Evolutionary conservation across 2,113 vertebrate genomes (phyloP), one percentile per base, ranked within the genome.

Genomic region (Callopanchax toddi): DNA sequence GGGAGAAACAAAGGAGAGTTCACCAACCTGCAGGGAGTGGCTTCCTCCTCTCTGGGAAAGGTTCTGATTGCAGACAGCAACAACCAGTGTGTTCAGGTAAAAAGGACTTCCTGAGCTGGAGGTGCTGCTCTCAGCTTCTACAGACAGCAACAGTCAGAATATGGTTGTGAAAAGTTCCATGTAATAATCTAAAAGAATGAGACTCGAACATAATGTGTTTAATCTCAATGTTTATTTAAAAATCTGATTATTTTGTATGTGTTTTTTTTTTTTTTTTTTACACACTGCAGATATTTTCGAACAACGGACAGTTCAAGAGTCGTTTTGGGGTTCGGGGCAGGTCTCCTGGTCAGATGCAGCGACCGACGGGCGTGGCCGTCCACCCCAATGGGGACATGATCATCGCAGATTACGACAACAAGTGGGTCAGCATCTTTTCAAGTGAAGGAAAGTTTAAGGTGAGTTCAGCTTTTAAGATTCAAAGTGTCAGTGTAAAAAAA

Each of bases 1-100:
- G 97, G 97, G 84, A 95, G 97, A 92, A 98, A 98, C 91, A 99
- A 98, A 91, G 97, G 97, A 15, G 97, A 98, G 84, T 99, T 99
- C 87, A 98, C 96, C 20, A 99, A 99, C 82, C 95, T 99, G 64
- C 97, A 99, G 90, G 97, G 97, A 17, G 97, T 98, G 74, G 95
- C 96, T 46, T 93, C 96, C 51, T 96, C 95, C 40, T 90, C 94
- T 61, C 84, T 83, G 83, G 97, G 96, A 60, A 97, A 95, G 83
- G 94, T 99, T 84, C 75, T 99, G 77, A 99, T 99, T 76, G 97
- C 97, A 72, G 97, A 99, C 85, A 99, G 97, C 86, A 99, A 99
- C 91, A 99, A 99, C 90, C 97, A 99, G 45, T 99, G 97, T 86
- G 95, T 99, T 4, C 97, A 99, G 97, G 97, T 99, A 94, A 66